phyloP scores from a whole-genome alignment of 2,888 invertebrate species.

The Lysandra coridon region DNA sequence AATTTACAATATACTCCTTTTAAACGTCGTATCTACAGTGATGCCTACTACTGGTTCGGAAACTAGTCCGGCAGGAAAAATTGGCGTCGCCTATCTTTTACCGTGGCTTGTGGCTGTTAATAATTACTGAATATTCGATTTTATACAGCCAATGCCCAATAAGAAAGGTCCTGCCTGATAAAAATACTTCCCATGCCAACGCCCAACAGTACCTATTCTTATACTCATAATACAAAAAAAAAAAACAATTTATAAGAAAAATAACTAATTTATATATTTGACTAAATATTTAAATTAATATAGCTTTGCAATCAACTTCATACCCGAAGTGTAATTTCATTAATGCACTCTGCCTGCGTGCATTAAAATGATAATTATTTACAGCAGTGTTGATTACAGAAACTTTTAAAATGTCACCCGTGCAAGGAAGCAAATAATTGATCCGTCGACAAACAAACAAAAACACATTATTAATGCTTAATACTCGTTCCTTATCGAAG shows the following conservation, averaged over 20 bases:
- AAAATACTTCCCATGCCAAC: too few relatives aligned
- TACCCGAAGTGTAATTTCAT: slow-evolving; percentile 5
- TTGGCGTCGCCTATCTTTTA: too few relatives aligned
- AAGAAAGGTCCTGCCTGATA: too few relatives aligned
- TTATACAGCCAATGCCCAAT: too few relatives aligned
- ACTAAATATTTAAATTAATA: too few relatives aligned
- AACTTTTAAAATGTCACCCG: slow-evolving; percentile 18
- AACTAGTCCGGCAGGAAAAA: too few relatives aligned
- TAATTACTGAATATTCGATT: too few relatives aligned
- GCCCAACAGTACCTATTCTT: too few relatives aligned
- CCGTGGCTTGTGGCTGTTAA: too few relatives aligned
- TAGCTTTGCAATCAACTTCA: not conserved
- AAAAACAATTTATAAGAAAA: not conserved
- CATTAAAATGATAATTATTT: slow-evolving; percentile 19
- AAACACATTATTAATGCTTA: slow-evolving; percentile 17
- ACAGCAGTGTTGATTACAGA: slow-evolving; percentile 1
- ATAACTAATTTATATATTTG: not conserved
- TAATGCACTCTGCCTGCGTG: not conserved
- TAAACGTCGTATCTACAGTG: too few relatives aligned
- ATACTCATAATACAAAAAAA: not conserved
- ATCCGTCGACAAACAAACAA: slow-evolving; percentile 15
- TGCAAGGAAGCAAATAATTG: slow-evolving; percentile 19
- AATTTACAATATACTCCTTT: too few relatives aligned
- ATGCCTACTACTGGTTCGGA: too few relatives aligned
- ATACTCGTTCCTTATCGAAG: slow-evolving; percentile 1